Base-by-base conservation (phyloP, 2,113 vertebrate species). In the Labeo catla region DNA sequence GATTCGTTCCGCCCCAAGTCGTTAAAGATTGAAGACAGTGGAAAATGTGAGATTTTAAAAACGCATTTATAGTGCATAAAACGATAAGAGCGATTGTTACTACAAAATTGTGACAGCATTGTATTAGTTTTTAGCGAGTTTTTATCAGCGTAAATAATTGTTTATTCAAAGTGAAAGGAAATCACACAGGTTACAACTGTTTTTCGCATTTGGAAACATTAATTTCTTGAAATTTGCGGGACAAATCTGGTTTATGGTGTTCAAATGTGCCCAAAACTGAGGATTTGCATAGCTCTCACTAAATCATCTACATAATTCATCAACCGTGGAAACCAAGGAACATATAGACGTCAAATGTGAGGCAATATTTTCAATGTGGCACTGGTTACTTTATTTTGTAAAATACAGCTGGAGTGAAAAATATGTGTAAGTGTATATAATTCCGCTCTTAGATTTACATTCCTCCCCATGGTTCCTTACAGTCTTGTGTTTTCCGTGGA, bases 401-500 rank as follows among this genome's bases (percentile, higher is more conserved):
- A 83, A 66, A 82, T 8, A 65, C 65, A 47, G 77, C 23, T 65
- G 85, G n/a, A 84, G 16, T 65, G 65, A 76, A 81, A 81, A 87
- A 84, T 61, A 11, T 36, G n/a, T 39, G n/a, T 88, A 84, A 80
- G 50, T 81, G 81, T 84, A 65, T 84, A 88, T 94, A 91, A 94
- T 94, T 93, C 92, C 88, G 83, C 88, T 70, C 90, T 92, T 90
- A 91, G 91, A 95, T 91, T 81, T 87, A 89, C 90, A 90, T 81
- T 87, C 88, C 88, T 90, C 79, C 84, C 88, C 91, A 91, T 91
- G 93, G 92, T 94, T 94, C 91, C 87, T 91, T 89, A 90, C 90
- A 91, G 92, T 89, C 93, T 93, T 91, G 92, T 95, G 94, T 95
- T 95, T 95, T 95, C 95, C 95, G 92, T 87, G 95, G 94, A 95